Evolutionary conservation across 2,113 vertebrate species (phyloP).

Genomic region (Embiotoca jacksoni): DNA sequence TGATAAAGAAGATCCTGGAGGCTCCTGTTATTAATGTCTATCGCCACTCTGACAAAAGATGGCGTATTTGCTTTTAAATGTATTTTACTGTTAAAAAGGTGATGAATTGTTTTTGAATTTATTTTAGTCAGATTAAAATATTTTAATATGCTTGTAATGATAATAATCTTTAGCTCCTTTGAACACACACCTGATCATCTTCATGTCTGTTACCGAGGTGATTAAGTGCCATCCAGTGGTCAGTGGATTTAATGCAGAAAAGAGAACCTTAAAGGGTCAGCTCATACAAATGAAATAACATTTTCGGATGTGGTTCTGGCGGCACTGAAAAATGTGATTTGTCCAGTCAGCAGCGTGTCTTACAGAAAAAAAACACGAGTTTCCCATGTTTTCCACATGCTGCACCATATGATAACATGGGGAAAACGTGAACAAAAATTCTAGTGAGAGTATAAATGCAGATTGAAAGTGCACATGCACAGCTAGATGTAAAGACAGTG

Average conservation of each 20-base stretch:
- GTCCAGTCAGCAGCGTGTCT: too few relatives aligned
- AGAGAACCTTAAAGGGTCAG: neutral
- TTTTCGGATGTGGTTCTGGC: too few relatives aligned
- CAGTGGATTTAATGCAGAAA: neutral
- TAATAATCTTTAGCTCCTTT: neutral
- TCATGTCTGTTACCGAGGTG: conserved; percentile 18
- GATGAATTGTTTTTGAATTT: neutral
- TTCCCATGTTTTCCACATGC: too few relatives aligned
- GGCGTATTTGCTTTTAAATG: neutral
- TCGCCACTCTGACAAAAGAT: neutral
- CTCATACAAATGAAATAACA: neutral
- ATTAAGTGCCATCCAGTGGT: conserved; percentile 64
- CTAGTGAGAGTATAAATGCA: too few relatives aligned
- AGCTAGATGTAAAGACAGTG: neutral
- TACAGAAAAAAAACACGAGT: too few relatives aligned
- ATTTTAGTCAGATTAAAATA: neutral
- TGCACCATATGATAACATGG: too few relatives aligned
- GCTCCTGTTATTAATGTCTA: neutral
- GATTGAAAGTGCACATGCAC: conserved; percentile 26
- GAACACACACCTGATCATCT: neutral
- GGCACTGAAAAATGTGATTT: too few relatives aligned
- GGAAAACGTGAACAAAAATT: too few relatives aligned
- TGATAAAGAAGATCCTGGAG: neutral
- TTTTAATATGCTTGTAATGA: conserved; percentile 6
- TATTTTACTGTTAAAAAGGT: neutral